These are phyloP conservation scores for Epizoanthus scotinus DNA, from an alignment of 92 coral and sea anemone genomes.

Conservation along the genomic window DNA sequence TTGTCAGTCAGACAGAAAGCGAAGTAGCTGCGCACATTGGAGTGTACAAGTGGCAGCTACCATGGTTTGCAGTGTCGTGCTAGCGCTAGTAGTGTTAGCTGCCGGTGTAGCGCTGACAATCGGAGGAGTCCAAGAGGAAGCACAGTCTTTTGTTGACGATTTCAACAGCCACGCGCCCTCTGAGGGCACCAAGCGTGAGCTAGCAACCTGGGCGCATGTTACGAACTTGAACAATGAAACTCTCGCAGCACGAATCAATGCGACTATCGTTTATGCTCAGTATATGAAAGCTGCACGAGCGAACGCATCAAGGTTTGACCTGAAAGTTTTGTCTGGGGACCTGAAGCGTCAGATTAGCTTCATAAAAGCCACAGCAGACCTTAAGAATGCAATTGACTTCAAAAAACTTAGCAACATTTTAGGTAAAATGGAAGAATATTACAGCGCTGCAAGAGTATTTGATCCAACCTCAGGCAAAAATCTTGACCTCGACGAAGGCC, in stretches of 20 bases:
- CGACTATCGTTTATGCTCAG: constrained; percentile 52
- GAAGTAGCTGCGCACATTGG: no score
- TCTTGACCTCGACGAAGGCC: constrained; percentile 60
- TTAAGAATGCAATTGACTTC: constrained; percentile 51
- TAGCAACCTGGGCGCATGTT: constrained; percentile 64
- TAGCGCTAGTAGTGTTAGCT: neutral
- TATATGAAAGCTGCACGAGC: constrained; percentile 55
- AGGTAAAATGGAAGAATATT: constrained; percentile 64
- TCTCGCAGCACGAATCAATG: constrained; percentile 45
- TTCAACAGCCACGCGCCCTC: constrained; percentile 47
- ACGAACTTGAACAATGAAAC: constrained; percentile 77
- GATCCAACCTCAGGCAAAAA: constrained; percentile 44
- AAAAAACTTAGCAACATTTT: constrained; percentile 28
- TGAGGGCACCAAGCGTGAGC: constrained; percentile 33
- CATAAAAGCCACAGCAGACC: constrained; percentile 62
- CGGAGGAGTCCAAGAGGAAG: constrained; percentile 36
- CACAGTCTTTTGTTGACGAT: constrained; percentile 56
- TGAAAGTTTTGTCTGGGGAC: constrained; percentile 59
- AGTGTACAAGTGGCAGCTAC: no score
- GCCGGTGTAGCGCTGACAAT: neutral
- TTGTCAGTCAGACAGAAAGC: no score
- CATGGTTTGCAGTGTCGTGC: neutral
- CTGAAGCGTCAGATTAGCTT: constrained; percentile 70
- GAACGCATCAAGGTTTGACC: constrained; percentile 75
- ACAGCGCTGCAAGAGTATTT: constrained; percentile 63